Evolutionary conservation across 2,113 vertebrate species (phyloP).

Genomic region (Colossoma macropomum): DNA sequence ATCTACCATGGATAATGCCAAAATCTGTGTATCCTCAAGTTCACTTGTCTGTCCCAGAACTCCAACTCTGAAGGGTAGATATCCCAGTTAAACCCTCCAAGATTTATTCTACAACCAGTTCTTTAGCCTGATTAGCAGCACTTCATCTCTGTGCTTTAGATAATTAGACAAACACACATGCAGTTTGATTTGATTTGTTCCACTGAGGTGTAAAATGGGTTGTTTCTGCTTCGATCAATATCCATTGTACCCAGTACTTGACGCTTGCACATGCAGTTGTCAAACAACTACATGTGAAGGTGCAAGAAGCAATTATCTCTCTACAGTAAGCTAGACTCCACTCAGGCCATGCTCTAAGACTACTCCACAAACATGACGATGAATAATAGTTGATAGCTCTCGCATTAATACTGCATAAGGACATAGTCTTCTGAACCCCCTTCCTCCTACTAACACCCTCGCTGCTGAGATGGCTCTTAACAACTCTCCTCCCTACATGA

Average conservation of each 20-base stretch:
- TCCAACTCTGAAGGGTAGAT: no score
- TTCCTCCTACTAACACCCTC: neutral
- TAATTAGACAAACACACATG: neutral
- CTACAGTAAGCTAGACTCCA: neutral
- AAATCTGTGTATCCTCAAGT: neutral
- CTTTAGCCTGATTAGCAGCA: neutral
- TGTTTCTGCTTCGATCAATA: neutral
- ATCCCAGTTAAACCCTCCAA: neutral
- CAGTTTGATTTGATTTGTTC: neutral
- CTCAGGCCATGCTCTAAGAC: conserved; percentile 14
- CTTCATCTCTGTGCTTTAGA: neutral
- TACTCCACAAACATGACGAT: conserved; percentile 13
- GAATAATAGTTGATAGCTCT: conserved; percentile 15
- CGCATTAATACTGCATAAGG: conserved; percentile 35
- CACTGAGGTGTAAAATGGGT: neutral
- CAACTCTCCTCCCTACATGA: no score
- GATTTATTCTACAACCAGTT: neutral
- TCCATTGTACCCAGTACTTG: neutral
- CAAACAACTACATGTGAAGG: neutral
- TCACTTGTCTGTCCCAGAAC: neutral
- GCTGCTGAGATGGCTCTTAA: neutral
- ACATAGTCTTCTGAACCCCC: conserved; percentile 39
- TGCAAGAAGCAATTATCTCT: neutral
- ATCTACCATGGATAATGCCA: neutral
- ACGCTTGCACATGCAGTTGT: neutral